phyloP scores from a whole-genome alignment of 2,888 invertebrate species.

The Leptarthrus brevirostris region DNA sequence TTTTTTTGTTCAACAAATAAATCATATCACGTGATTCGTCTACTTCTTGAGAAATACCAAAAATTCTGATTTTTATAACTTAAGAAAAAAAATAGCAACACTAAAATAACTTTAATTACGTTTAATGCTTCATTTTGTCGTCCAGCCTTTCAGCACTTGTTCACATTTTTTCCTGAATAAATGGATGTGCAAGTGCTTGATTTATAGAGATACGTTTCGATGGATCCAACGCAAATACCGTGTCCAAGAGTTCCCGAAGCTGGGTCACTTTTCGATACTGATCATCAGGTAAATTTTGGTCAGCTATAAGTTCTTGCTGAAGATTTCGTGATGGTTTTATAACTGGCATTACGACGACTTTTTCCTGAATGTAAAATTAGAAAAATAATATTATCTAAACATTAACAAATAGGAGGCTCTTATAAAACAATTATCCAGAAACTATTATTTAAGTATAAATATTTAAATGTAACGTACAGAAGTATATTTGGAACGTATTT shows the following conservation, averaged over 20 bases:
- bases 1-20: constrained; percentile 37
- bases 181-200: constrained; percentile 92
- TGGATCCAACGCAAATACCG: constrained; percentile 91
- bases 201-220: constrained; percentile 93
- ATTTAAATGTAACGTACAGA: no score
- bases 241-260: constrained; percentile 90
- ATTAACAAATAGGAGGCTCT: no score
- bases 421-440: no score
- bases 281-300: constrained; percentile 87
- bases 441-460: no score
- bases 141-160: constrained; percentile 18
- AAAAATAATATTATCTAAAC: neutral
- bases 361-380: constrained; percentile 77
- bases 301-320: constrained; percentile 86
- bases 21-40: constrained; percentile 35
- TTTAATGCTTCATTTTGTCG: constrained; percentile 13
- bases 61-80: constrained; percentile 13
- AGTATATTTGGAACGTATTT: no score
- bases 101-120: constrained; percentile 42
- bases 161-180: constrained; percentile 93
- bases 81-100: constrained; percentile 28
- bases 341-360: constrained; percentile 93
- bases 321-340: constrained; percentile 89
- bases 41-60: constrained; percentile 5
- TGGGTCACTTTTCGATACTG: constrained; percentile 93